Base-by-base conservation (phyloP, 2,113 vertebrate species). In the Ictalurus punctatus region DNA sequence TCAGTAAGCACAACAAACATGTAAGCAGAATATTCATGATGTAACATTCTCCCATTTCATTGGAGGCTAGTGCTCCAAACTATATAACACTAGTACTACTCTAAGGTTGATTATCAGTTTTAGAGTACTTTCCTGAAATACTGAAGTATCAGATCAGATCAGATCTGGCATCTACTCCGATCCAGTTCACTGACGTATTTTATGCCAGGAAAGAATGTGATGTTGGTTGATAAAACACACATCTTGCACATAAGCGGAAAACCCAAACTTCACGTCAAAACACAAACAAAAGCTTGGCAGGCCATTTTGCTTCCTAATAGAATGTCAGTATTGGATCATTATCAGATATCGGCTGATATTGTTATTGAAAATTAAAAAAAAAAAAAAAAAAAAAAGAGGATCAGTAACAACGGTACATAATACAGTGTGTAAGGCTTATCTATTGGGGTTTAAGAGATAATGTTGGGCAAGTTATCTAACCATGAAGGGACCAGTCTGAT, bases 11-110 rank as follows among this genome's bases (percentile, higher is more conserved):
- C 34, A 58, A 54, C n/a, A 82, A 56, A 17, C 63, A 25, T 58
- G 84, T 76, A 71, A 80, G 65, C 61, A 90, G 69, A 85, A 79
- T 52, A 52, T 54, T 23, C 61, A 80, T 78, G 69, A 73, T 84
- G 10, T 27, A 78, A 79, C 9, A 65, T 52, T 81, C 9, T 14
- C 12, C 0, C 40, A 58, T 52, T 79, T 79, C 59, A 86, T 13
- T n/a, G 40, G 34, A 81, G 61, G 17, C 58, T 7, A 52, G 19
- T 65, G 27, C 58, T 34, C 16, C 19, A 81, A 52, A 1, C 17
- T 82, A 54, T 3, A n/a, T 4, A 78, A 78, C 4, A 52, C 7
- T 44, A 76, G 2, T 9, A 44, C 6, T 44, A 76, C 21, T 71
- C 13, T 37, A 78, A 78, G 54, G 0, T 23, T n/a, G 48, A 27